Base-by-base conservation (phyloP, 2,113 vertebrate species). In the Sander vitreus region DNA sequence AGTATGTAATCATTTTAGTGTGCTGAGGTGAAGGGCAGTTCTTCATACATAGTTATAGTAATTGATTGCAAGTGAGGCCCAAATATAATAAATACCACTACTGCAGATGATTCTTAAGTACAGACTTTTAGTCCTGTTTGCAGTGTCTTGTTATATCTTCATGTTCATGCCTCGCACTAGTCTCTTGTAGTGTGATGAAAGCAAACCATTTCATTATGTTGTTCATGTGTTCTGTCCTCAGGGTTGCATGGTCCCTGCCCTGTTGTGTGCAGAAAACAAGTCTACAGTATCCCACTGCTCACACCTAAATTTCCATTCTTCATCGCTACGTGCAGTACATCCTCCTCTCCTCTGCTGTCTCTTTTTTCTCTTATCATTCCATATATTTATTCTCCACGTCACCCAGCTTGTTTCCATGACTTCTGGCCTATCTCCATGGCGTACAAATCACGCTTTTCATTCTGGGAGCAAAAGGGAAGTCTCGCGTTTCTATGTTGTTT, bases 381-480 rank as follows among this genome's bases (percentile, higher is more conserved):
- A 67, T 69, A 45, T 63, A 78, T 79, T 76, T 87, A 77, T 83
- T 87, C 67, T 88, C 69, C 80, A 63, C 85, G 5, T 63, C 70
- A 55, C 85, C 90, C 87, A 66, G 90, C 83, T 87, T 51, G 92
- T 12, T 93, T 95, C 93, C 95, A 96, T 95, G 94, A 94, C 85
- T 88, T 85, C 85, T 88, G 91, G 73, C 80, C 70, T 48, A 39
- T 89, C 81, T 70, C 81, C 95, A 98, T 99, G 97, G 98, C 98
- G 55, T 99, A 98, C 92, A 98, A 96, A 84, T 98, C 97, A 80
- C 96, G 97, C 87, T 99, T 98, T 92, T 98, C 97, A 55, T 99
- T 98, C 95, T 99, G 98, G 97, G 97, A 98, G 90, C 96, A 97
- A 94, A 99, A 99, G 97, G 98, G 92, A 99, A 98, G 98, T 99